Evolutionary conservation across 92 coral and sea anemone genomes (phyloP), one percentile per base, ranked within the genome.

Genomic region (Siderastrea siderea): DNA sequence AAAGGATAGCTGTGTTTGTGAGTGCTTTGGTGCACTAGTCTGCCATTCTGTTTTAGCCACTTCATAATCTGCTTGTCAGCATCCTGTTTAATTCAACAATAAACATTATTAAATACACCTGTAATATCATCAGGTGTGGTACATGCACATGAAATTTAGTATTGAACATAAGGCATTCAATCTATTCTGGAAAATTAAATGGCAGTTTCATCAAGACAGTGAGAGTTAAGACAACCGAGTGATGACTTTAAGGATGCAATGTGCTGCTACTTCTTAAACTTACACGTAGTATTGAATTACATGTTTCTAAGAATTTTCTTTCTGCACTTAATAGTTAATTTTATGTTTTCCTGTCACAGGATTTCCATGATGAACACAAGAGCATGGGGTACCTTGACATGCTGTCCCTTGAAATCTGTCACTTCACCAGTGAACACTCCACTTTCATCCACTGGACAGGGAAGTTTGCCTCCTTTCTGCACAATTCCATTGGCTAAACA

Each of bases 381-480:
- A 26, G 38, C 38, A 26, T 6, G 1, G 17, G 6, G 3, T 3
- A 14, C 99, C 95, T 98, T 98, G 69, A 98, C 99, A 85, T 98
- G 88, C 45, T 96, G 98, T 16, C 94, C 94, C 68, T 91, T 69
- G 88, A 98, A 98, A 63, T 98, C 95, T 51, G 95, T 72, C 17
- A 98, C 99, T 89, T 98, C 94, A 43, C 75, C 94, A 1, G 98
- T 98, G 81, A 98, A 98, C 61, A 75, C 79, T 50, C 99, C 99
- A 79, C 92, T 95, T 44, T 94, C 93, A 88, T 98, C 99, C 45
- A 98, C 98, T 74, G 99, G 99, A 74, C 99, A 98, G 11, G 99
- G 99, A 7, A 98, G 80, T 55, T 90, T 95, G 13, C 96, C 96
- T 12, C 99, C 98, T 83, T 96, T 98, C 51, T 84, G 77, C 47